A percentile compares a stretch with the other conserved stretches of the same genome.
These are phyloP conservation scores for Metopolophium dirhodum DNA, from an alignment of 1,140 invertebrate species.

Conservation along the genomic window DNA sequence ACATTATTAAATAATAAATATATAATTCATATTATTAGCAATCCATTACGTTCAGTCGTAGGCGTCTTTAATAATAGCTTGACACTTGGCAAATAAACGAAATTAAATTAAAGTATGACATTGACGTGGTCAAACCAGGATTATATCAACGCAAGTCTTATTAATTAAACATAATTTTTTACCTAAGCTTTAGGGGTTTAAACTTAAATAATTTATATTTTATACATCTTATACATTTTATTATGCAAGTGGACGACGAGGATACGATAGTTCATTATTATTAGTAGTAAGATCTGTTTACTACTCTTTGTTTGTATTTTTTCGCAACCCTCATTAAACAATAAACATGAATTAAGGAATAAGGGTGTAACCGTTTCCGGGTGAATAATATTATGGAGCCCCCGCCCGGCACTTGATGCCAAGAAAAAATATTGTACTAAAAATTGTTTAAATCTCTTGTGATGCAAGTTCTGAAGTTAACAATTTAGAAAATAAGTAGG, in stretches of 20 bases:
- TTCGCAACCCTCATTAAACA: neutral
- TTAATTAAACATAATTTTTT: slow-evolving; percentile 16
- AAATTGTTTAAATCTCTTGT: neutral
- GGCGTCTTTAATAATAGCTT: neutral
- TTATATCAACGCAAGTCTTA: neutral
- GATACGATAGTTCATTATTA: neutral
- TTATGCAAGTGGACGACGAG: neutral
- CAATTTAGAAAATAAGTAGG: neutral
- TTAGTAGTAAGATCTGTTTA: neutral
- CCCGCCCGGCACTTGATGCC: neutral
- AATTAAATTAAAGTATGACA: neutral
- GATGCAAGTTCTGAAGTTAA: neutral
- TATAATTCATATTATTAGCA: neutral
- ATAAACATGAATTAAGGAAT: neutral
- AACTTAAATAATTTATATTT: slow-evolving; percentile 6
- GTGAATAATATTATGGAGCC: neutral
- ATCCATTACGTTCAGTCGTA: neutral
- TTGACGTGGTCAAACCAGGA: neutral
- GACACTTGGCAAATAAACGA: neutral
- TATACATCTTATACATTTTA: neutral
- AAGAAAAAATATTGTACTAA: neutral
- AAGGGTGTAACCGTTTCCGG: neutral
- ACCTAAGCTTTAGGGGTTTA: neutral
- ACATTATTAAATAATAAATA: neutral
- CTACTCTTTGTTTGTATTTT: neutral